A percentile compares a stretch with the other conserved stretches of the same genome.
Evolutionary conservation across 2,113 vertebrate genomes (phyloP).

Genomic region (Eolophus roseicapilla): DNA sequence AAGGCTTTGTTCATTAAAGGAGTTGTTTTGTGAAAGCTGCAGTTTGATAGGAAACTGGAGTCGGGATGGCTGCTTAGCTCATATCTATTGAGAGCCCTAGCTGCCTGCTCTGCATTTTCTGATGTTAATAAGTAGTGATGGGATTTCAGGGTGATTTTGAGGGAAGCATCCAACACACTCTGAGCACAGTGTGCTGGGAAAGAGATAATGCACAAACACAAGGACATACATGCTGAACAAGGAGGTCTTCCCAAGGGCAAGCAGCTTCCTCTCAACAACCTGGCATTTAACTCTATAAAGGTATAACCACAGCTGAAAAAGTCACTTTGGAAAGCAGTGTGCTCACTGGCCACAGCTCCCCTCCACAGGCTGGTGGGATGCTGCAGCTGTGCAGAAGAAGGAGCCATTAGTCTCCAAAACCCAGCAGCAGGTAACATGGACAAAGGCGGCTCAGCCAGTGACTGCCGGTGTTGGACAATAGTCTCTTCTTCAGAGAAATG

Average conservation of each 20-base stretch:
- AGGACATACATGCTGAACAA: not conserved
- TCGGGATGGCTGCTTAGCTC: not conserved
- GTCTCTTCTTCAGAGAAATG: fast-evolving
- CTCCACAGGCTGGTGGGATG: fast-evolving
- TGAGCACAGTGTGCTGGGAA: not conserved
- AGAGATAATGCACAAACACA: not conserved
- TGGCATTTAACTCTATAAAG: not conserved
- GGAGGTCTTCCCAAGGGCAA: not conserved
- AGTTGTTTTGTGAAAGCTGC: not conserved
- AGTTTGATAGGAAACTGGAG: not conserved
- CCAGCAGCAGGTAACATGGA: fast-evolving
- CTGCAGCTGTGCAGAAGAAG: not conserved
- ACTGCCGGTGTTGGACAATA: fast-evolving
- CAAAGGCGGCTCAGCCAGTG: not conserved
- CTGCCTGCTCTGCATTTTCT: not conserved
- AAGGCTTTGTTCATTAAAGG: not conserved
- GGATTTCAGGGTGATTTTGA: not conserved
- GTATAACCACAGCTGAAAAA: not conserved
- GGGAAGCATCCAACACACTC: not conserved
- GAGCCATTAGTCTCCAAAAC: not conserved
- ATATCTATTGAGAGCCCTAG: not conserved
- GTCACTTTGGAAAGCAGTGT: not conserved
- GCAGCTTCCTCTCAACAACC: not conserved
- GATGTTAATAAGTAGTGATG: not conserved
- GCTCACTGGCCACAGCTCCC: not conserved